Conservation (phyloP, 2,797 vertebrate species). For the Micromesistius poutassou region DNA sequence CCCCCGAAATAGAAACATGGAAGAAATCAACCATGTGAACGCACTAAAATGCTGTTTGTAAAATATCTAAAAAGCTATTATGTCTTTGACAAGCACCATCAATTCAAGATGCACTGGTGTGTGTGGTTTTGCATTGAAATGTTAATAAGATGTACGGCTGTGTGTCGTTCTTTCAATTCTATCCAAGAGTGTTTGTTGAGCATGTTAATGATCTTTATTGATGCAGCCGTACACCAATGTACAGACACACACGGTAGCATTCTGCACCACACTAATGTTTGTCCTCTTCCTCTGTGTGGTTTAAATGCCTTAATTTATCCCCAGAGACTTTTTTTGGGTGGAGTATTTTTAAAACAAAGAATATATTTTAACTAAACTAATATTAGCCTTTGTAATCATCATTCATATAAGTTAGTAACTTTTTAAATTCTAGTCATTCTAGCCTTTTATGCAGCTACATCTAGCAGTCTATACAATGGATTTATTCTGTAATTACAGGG, state of each 20-base stretch:
- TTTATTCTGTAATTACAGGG: neutral
- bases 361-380: neutral
- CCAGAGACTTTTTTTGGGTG: neutral
- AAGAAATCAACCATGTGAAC: neutral
- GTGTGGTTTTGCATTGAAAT: neutral
- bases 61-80: constrained; percentile 6
- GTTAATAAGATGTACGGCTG: neutral
- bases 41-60: neutral
- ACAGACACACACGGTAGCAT: neutral
- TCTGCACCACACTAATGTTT: neutral
- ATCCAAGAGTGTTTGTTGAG: constrained; percentile 13
- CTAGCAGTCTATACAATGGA: neutral
- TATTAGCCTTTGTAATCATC: neutral
- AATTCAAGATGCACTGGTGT: constrained; percentile 1
- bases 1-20: neutral
- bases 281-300: neutral
- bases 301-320: neutral
- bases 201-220: neutral
- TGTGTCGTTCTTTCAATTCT: neutral
- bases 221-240: neutral
- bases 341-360: neutral
- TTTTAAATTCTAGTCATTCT: neutral
- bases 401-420: neutral
- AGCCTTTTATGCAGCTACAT: neutral
- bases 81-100: neutral